Conservation (phyloP, 2,113 vertebrate species). For the Macquaria australasica region DNA sequence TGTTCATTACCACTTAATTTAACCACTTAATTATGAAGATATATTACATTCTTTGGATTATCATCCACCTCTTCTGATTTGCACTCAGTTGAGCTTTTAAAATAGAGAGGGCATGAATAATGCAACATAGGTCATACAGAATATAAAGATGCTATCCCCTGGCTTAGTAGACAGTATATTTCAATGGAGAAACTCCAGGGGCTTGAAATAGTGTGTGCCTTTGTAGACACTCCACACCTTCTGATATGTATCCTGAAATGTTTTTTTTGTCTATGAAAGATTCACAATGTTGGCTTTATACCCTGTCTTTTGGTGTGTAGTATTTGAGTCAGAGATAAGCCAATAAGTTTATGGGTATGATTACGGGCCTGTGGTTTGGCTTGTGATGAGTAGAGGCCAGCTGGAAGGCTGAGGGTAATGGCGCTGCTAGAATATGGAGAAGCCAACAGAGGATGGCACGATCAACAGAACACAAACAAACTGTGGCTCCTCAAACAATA, state of each 20-base stretch:
- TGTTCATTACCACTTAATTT: constrained; percentile 12
- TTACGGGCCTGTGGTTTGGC: constrained; percentile 26
- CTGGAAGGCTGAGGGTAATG: constrained; percentile 53
- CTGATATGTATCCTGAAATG: constrained; percentile 18
- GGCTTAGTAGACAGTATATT: constrained; percentile 33
- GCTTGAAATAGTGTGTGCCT: constrained; percentile 24
- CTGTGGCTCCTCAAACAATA: constrained; percentile 37
- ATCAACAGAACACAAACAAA: constrained; percentile 50
- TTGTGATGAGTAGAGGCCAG: constrained; percentile 45
- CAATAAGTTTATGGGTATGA: constrained; percentile 36
- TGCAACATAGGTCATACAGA: constrained; percentile 32
- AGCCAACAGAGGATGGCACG: constrained; percentile 23
- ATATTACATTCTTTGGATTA: constrained; percentile 41
- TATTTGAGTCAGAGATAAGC: constrained; percentile 23
- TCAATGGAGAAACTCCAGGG: constrained; percentile 27
- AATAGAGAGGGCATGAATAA: constrained; percentile 53
- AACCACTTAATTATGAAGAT: constrained; percentile 27
- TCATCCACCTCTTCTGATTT: constrained; percentile 43
- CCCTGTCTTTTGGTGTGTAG: background rate
- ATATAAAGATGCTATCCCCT: constrained; percentile 38
- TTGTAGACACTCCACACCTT: constrained; percentile 14
- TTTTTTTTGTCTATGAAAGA: constrained; percentile 16
- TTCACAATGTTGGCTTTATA: background rate
- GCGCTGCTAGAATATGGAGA: constrained; percentile 45
- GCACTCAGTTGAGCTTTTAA: constrained; percentile 29